Conservation (phyloP, 2,113 vertebrate genomes). For the Ciconia boyciana region DNA sequence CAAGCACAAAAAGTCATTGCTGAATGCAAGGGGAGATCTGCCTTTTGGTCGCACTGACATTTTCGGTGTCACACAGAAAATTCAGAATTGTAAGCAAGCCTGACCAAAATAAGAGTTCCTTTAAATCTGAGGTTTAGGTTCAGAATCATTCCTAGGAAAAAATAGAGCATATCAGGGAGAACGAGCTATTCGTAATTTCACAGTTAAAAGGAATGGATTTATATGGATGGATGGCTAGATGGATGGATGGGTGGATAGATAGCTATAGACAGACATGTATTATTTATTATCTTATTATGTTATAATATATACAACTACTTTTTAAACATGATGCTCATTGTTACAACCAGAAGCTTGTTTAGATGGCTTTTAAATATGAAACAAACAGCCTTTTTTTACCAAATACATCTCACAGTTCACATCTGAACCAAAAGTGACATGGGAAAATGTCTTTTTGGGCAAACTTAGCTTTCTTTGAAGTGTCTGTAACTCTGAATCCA, state of each 20-base stretch:
- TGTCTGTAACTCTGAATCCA: background rate
- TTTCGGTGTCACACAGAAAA: background rate
- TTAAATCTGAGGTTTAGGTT: background rate
- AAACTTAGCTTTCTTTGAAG: conserved; percentile 28
- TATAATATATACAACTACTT: conserved; percentile 44
- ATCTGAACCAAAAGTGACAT: background rate
- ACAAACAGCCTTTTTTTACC: background rate
- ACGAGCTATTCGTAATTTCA: background rate
- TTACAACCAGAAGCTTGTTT: background rate
- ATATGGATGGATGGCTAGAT: conserved; percentile 21
- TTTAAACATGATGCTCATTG: background rate
- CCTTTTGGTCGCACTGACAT: background rate
- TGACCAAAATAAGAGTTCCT: background rate
- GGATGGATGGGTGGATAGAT: conserved; percentile 1
- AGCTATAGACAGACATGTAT: conserved; percentile 36
- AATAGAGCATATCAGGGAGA: background rate
- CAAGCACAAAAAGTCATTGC: background rate
- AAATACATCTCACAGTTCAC: background rate
- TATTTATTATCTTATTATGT: conserved; percentile 49
- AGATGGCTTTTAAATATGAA: background rate
- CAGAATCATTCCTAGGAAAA: background rate
- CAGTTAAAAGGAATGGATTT: conserved; percentile 10
- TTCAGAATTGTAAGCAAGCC: background rate
- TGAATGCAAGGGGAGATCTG: background rate
- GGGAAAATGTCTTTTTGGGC: conserved; percentile 21